Percentiles rank a stretch among this genome's conserved stretches.
These are phyloP conservation scores for Bagarius yarrelli DNA, from an alignment of 2,113 vertebrate genomes.

Conservation along the genomic window DNA sequence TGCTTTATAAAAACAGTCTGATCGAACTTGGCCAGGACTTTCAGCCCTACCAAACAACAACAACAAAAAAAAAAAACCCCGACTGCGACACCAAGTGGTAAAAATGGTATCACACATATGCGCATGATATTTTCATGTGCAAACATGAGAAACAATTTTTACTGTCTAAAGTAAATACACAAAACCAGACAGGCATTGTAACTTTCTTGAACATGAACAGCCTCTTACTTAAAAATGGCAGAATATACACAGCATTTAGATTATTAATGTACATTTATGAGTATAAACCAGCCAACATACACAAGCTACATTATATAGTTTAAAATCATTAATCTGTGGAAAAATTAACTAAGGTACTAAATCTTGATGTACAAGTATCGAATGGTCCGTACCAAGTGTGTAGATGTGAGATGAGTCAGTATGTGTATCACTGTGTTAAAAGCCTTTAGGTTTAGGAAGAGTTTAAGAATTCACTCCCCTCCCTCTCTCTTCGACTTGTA, in stretches of 20 bases:
- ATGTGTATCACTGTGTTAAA: not conserved
- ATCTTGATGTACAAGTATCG: not conserved
- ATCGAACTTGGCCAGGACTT: not conserved
- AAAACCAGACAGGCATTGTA: not conserved
- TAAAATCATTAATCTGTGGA: not conserved
- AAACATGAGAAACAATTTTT: too few species aligned
- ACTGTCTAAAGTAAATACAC: too few species aligned
- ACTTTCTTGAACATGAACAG: not conserved
- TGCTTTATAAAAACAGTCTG: not conserved
- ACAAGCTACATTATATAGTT: not conserved
- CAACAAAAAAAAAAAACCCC: too few species aligned
- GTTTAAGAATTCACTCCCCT: conserved; percentile 17
- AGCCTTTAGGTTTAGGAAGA: too few species aligned
- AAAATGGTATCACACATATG: not conserved
- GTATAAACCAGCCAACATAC: not conserved
- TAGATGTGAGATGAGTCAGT: not conserved
- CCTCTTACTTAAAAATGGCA: not conserved
- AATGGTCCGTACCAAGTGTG: not conserved
- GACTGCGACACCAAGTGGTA: conserved; percentile 38
- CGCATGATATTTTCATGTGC: not conserved
- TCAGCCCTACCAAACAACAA: too few species aligned
- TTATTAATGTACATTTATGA: not conserved
- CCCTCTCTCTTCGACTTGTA: not conserved
- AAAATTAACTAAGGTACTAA: not conserved
- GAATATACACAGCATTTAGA: not conserved